phyloP scores from a whole-genome alignment of 2,797 vertebrate species.

The Urosaurus nigricauda region DNA sequence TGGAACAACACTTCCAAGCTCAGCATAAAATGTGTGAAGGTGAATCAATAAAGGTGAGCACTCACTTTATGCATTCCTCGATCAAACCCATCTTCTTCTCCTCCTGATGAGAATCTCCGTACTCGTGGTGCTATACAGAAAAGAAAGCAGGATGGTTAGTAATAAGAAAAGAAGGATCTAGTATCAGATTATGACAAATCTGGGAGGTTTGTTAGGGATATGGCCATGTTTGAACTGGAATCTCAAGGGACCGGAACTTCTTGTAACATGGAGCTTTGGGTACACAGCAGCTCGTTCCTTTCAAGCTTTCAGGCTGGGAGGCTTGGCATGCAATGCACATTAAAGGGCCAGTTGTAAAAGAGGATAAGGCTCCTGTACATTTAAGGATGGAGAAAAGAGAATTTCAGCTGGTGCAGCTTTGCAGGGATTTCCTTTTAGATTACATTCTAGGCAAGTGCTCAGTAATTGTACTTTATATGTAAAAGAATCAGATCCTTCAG shows the following conservation, averaged over 20 bases:
- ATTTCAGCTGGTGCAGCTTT: neutral
- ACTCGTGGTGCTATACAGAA: conserved; percentile 80
- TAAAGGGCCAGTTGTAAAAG: neutral
- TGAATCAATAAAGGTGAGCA: neutral
- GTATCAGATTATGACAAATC: neutral
- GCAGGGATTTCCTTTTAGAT: neutral
- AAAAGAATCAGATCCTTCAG: neutral
- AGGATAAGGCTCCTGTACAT: neutral
- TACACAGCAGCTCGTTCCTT: neutral
- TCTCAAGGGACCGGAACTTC: neutral
- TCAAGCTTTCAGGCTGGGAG: neutral
- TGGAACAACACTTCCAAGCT: neutral
- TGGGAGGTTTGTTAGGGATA: neutral
- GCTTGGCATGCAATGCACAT: neutral
- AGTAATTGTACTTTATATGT: neutral
- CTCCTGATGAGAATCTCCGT: conserved; percentile 92
- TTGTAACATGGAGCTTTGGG: neutral
- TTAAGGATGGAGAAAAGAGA: neutral
- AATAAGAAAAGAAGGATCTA: neutral
- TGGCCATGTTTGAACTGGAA: neutral
- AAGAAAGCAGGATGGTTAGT: conserved; percentile 8
- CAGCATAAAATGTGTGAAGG: neutral
- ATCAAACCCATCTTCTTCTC: conserved; percentile 92
- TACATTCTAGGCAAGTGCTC: neutral
- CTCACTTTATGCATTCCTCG: conserved; percentile 93